A percentile compares a stretch with the other conserved stretches of the same genome.
Evolutionary conservation across 1,140 invertebrate species (phyloP).

Genomic region (Drosophila yakuba): DNA sequence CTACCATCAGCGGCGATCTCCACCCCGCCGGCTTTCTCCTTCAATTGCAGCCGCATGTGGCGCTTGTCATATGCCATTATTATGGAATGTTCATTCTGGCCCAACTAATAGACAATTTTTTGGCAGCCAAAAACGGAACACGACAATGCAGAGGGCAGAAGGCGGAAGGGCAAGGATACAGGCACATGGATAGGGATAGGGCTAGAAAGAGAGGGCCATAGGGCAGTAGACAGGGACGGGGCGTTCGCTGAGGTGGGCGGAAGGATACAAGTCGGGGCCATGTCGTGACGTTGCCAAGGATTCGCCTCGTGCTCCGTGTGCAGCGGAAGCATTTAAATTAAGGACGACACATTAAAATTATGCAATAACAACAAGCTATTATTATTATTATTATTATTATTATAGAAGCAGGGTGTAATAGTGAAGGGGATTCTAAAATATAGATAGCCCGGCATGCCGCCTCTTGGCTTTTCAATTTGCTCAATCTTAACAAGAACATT

Average conservation of each 20-base stretch:
- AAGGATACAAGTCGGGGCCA: constrained; percentile 48
- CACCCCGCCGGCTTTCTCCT: constrained; percentile 17
- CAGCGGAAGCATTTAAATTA: constrained; percentile 83
- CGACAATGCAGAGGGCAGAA: constrained; percentile 43
- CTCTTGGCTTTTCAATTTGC: constrained; percentile 31
- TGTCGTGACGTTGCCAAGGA: constrained; percentile 76
- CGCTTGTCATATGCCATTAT: constrained; percentile 82
- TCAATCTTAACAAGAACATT: constrained; percentile 40
- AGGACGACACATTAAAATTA: constrained; percentile 83
- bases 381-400: constrained; percentile 65
- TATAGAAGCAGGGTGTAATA: background rate
- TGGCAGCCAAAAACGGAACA: constrained; percentile 69
- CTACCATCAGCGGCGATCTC: background rate
- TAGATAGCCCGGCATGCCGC: constrained; percentile 8
- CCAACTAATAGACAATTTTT: constrained; percentile 82
- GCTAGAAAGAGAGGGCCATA: background rate
- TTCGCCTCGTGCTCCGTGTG: constrained; percentile 63
- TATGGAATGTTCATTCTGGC: constrained; percentile 74
- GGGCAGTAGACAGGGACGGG: background rate
- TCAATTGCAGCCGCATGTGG: constrained; percentile 78
- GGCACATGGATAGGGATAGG: background rate
- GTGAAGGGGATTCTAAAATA: constrained; percentile 3
- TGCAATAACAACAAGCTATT: constrained; percentile 79
- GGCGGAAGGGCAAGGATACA: background rate
- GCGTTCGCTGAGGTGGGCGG: constrained; percentile 19